Conservation (phyloP, 2,113 vertebrate genomes). For the Hemiprocne comata region DNA sequence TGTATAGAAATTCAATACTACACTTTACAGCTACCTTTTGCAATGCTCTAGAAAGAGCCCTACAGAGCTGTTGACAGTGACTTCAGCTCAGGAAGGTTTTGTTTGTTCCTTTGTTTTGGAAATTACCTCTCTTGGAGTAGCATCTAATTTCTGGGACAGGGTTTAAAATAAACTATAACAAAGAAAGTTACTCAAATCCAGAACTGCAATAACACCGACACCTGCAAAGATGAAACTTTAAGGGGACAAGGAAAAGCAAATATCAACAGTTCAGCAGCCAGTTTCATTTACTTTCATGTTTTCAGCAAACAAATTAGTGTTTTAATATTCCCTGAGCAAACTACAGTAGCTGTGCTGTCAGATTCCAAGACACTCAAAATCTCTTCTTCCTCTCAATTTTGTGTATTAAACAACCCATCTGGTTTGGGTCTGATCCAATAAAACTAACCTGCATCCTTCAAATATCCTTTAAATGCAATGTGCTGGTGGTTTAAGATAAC, state of each 20-base stretch:
- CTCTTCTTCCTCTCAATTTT: neutral
- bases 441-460: neutral
- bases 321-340: constrained; percentile 20
- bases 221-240: neutral
- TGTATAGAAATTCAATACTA: neutral
- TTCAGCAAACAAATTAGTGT: constrained; percentile 1
- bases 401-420: neutral
- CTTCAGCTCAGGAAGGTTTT: neutral
- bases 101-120: neutral
- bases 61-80: neutral
- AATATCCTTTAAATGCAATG: neutral
- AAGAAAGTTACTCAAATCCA: neutral
- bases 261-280: neutral
- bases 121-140: neutral
- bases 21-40: neutral
- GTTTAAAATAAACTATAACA: neutral
- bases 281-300: neutral
- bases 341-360: neutral
- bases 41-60: neutral
- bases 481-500: neutral
- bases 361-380: neutral
- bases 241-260: neutral
- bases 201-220: neutral
- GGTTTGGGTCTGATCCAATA: neutral
- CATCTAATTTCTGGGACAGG: neutral